Base-by-base conservation (phyloP, 2,113 vertebrate species). In the Odocoileus virginianus region DNA sequence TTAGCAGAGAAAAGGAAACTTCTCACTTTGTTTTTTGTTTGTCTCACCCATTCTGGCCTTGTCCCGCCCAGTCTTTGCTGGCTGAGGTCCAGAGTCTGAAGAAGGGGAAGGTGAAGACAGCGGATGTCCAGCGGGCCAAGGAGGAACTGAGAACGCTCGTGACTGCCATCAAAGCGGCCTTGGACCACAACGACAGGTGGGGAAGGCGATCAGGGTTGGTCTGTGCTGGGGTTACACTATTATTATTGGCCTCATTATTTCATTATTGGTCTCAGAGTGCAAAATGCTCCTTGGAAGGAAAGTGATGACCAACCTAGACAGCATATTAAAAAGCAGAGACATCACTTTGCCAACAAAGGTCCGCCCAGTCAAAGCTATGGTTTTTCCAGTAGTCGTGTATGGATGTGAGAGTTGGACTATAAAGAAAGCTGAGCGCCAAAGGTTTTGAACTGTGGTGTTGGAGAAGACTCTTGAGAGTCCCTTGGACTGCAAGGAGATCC, bases 181-280 rank as follows among this genome's bases (percentile, higher is more conserved):
- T 98, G 85, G 96, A 98, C 94, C 98, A 93, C 78, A 99, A 98
- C 1, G 98, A 98, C 93, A 94, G 89, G 96, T 76, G 67, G 17
- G 10, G n/a, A 40, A 5, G n/a, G n/a, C 2, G 10, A 6, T 12
- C 1, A 1, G n/a, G n/a, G 2, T 36, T 71, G 67, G 5, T 40
- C 67, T 2, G n/a, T 23, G 67, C 67, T 23, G n/a, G 4, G n/a
- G 2, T 23, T 2, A 71, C 67, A 12, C n/a, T 40, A 0, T 14
- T 43, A 1, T 14, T 81, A 50, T 52, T 52, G 30, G 78, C 2
- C 28, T 13, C 47, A 12, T 79, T 50, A 12, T 54, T 52, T 54
- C 19, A n/a, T 54, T 36, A 36, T 23, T 82, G 50, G 3, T 12
- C n/a, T 89, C 30, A 2, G 28, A 16, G 27, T 55, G 4, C 5